Evolutionary conservation across 2,113 vertebrate genomes (phyloP), one percentile per base, ranked within the genome.

Genomic region (Tachysurus vachellii): DNA sequence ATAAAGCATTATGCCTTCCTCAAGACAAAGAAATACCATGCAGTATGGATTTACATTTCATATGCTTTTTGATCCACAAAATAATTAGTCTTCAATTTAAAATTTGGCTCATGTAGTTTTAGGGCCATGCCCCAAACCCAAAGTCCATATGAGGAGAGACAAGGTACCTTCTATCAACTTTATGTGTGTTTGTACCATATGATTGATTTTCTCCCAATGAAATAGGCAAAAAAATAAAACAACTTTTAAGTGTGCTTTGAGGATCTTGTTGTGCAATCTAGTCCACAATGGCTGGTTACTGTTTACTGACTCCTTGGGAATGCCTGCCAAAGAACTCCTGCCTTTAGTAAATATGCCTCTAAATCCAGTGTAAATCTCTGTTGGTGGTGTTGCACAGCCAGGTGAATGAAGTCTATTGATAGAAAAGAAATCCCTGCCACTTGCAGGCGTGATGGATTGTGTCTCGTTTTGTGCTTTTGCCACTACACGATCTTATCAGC

Each of bases 301-400:
- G 85, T 91, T 93, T 89, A 80, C 89, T 88, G 56, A 91, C 89
- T 92, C 90, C 66, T 81, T 90, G 85, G 80, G 75, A 86, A 91
- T 93, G 88, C 89, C 83, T 87, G 64, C 77, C 86, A 85, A 70
- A 84, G 62, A 71, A 44, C 87, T 90, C 88, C 93, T 90, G 85
- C 94, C 94, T 76, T 95, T 87, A 87, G 92, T 90, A 95, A 95
- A 96, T 93, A 92, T 81, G 76, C 93, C 56, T 89, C 56, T 92
- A 92, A 94, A 90, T 80, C 92, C 68, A 90, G 70, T 82, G 82
- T 92, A 92, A 91, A 93, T 90, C 88, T 90, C 66, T 12, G 79
- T 87, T 83, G 86, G 81, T 90, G 91, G 87, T 90, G 86, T 88
- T 44, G 59, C 44, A 57, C 79, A 87, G 21, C n/a, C 87, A 62